Conservation (phyloP, 2,888 invertebrate genomes). For the Ametastegia equiseti region DNA sequence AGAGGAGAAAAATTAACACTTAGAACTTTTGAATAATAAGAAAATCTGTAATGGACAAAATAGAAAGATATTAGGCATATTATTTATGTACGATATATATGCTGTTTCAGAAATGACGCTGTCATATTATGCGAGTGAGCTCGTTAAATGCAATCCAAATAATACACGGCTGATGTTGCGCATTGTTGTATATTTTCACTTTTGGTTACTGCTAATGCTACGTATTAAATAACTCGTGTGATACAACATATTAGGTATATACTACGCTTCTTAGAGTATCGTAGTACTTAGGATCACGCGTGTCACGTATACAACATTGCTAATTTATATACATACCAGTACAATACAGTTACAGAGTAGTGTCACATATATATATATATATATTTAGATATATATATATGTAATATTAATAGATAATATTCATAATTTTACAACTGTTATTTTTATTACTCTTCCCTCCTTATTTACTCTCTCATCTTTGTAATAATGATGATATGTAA, state of each 20-base stretch:
- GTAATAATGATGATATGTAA: conserved; percentile 2
- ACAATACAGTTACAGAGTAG: conserved; percentile 53
- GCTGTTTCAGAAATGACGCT: conserved; percentile 26
- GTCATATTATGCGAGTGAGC: conserved; percentile 24
- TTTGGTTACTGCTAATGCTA: conserved; percentile 12
- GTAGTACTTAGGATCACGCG: conserved; percentile 52
- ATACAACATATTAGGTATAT: conserved; percentile 35
- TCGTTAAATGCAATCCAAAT: conserved; percentile 21
- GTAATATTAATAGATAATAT: conserved; percentile 51
- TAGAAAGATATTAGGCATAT: conserved; percentile 8
- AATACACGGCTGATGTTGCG: background rate
- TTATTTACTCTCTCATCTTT: too few species aligned
- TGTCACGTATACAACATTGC: conserved; percentile 56
- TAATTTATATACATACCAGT: conserved; percentile 58
- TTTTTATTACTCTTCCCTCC: too few species aligned
- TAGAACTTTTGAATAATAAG: conserved; percentile 10
- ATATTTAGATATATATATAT: too few species aligned
- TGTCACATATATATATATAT: conserved; percentile 60
- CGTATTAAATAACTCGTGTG: conserved; percentile 37
- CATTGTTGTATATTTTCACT: conserved; percentile 32
- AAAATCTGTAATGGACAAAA: conserved; percentile 26
- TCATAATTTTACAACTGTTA: conserved; percentile 45
- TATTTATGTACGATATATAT: conserved; percentile 17
- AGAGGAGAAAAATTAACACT: background rate
- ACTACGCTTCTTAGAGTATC: conserved; percentile 39